Evolutionary conservation across 37 sponge, comb jelly and placozoan genomes (phyloP).

Genomic region (Axinella damicornis): DNA sequence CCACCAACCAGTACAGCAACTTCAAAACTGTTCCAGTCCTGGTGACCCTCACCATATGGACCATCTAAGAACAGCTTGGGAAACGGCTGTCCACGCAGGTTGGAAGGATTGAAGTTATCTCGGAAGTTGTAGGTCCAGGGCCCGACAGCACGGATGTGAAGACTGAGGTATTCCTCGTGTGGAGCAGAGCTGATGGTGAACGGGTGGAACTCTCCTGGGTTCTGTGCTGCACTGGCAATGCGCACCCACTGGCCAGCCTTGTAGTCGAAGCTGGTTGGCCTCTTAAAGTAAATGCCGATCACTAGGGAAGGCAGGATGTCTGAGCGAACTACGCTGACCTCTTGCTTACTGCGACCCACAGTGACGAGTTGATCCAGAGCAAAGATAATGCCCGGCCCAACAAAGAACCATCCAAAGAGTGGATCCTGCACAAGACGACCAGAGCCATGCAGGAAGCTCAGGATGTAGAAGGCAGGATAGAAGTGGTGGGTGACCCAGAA

Average conservation of each 20-base stretch:
- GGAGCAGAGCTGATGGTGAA: conserved; percentile 98
- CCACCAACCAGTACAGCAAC: conserved; percentile 96
- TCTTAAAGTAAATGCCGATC: conserved; percentile 92
- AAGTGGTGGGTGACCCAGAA: conserved; percentile 98
- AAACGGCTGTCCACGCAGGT: conserved; percentile 58
- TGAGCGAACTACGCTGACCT: conserved; percentile 87
- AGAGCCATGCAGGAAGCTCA: conserved; percentile 94
- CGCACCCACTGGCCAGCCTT: conserved; percentile 97
- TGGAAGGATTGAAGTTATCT: conserved; percentile 68
- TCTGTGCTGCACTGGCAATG: conserved; percentile 81
- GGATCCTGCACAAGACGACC: conserved; percentile 97
- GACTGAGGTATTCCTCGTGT: conserved; percentile 91
- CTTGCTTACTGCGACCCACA: conserved; percentile 79
- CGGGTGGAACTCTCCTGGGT: conserved; percentile 96
- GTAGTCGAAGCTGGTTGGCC: conserved; percentile 91
- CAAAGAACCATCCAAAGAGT: conserved; percentile 94
- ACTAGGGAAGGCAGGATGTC: conserved; percentile 93
- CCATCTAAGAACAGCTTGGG: conserved; percentile 94
- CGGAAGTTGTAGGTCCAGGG: conserved; percentile 99
- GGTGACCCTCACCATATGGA: conserved; percentile 98
- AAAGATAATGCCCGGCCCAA: conserved; percentile 91
- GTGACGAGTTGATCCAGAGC: conserved; percentile 91
- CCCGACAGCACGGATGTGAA: conserved; percentile 95
- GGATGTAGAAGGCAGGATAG: conserved; percentile 90
- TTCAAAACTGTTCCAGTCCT: conserved; percentile 94